A percentile compares a stretch with the other conserved stretches of the same genome.
phyloP scores from a whole-genome alignment of 2,113 vertebrate genomes.

The Gadus macrocephalus region DNA sequence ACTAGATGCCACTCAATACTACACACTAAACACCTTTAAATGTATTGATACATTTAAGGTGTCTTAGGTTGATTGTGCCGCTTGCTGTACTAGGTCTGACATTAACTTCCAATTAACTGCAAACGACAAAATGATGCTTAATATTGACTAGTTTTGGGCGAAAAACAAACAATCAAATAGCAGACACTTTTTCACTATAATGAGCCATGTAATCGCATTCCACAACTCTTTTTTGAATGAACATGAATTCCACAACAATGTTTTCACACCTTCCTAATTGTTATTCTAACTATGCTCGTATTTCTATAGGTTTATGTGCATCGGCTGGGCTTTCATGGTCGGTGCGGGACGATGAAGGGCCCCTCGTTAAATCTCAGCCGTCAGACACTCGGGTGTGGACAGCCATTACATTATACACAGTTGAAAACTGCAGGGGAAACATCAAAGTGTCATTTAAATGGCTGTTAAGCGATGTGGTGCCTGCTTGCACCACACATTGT shows the following conservation, averaged over 20 bases:
- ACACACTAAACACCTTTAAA: too few relatives aligned
- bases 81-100: too few relatives aligned
- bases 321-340: neutral
- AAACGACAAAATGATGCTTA: too few relatives aligned
- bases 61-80: too few relatives aligned
- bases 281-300: neutral
- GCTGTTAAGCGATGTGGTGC: conserved; percentile 70
- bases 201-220: too few relatives aligned
- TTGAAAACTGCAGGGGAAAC: conserved; percentile 53
- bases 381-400: conserved; percentile 50
- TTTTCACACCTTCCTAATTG: neutral
- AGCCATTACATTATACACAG: conserved; percentile 53
- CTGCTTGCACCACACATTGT: conserved; percentile 61
- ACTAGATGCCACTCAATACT: too few relatives aligned
- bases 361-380: conserved; percentile 39
- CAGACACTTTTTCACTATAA: too few relatives aligned
- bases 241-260: neutral
- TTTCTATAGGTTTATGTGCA: neutral
- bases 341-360: conserved; percentile 3
- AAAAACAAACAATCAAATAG: too few relatives aligned
- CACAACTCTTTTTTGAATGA: too few relatives aligned
- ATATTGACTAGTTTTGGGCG: too few relatives aligned
- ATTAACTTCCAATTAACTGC: too few relatives aligned
- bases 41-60: too few relatives aligned
- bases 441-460: conserved; percentile 77